Evolutionary conservation across 2,113 vertebrate genomes (phyloP), one percentile per base, ranked within the genome.

Genomic region (Prochilodus magdalenae): DNA sequence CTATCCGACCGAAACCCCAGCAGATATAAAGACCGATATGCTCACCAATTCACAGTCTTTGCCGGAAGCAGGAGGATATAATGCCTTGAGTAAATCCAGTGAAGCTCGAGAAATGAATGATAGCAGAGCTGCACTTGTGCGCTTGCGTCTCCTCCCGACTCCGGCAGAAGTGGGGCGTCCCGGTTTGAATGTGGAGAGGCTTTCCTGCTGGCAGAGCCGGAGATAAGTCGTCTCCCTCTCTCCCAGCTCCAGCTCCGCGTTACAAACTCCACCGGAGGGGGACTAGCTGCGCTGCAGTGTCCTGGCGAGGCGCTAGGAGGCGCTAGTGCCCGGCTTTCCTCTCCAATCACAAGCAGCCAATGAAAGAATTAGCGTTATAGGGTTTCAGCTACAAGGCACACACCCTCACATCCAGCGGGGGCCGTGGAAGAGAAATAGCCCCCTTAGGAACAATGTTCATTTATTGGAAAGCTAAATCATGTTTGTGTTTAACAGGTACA

Each of bases 31-130:
- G 51, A 55, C 26, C 62, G 20, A 29, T 33, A 14, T 30, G 57
- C 81, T 86, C 57, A 85, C 84, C 84, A n/a, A 47, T 62, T 80
- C 63, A 29, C 11, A 30, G 55, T 33, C 3, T 57, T 16, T 30
- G 51, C 15, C 40, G 13, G 24, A 36, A 70, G 53, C n/a, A 36
- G 77, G 1, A 20, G 24, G 40, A 22, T n/a, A 18, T 6, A 29
- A 60, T 1, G 4, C 55, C 40, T 27, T 53, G 40, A 44, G 30
- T 24, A 60, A 12, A 60, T 82, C 80, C 75, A 30, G 51, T 15
- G 30, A 65, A 3, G 22, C 30, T 44, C 62, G 10, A 26, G 29
- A n/a, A 49, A 71, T 36, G 14, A 40, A 51, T 59, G 77, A 26
- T 16, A 30, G 15, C 18, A 5, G 20, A 59, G 26, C 66, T 24